phyloP scores from a whole-genome alignment of 1,140 invertebrate species.

The Drosophila pruinosa region DNA sequence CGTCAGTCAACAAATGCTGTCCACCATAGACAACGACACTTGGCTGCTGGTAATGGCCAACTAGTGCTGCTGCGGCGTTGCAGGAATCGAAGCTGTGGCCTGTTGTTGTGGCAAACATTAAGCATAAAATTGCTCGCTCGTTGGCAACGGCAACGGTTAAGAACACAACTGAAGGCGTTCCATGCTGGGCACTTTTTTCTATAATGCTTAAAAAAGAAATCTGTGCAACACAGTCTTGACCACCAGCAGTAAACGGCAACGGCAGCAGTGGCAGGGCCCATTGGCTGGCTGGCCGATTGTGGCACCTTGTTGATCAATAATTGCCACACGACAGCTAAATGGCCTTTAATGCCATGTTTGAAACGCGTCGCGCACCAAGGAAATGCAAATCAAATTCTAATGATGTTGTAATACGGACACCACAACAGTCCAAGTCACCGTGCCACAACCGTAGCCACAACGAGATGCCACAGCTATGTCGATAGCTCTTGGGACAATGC shows the following conservation, averaged over 20 bases:
- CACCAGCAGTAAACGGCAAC: conserved; percentile 17
- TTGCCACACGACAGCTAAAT: conserved; percentile 82
- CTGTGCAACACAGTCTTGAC: conserved; percentile 4
- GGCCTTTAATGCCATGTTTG: conserved; percentile 79
- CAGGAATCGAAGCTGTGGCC: conserved; percentile 11
- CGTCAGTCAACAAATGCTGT: conserved; percentile 33
- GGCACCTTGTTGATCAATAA: conserved; percentile 83
- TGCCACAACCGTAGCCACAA: conserved; percentile 1
- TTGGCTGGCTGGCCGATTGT: conserved; percentile 56
- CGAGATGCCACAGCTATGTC: background rate
- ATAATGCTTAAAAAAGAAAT: background rate
- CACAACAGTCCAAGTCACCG: background rate
- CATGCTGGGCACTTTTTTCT: conserved; percentile 24
- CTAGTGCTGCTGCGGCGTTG: conserved; percentile 15
- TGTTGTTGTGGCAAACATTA: conserved; percentile 35
- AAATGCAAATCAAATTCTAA: conserved; percentile 82
- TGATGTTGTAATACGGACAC: conserved; percentile 78
- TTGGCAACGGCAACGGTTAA: conserved; percentile 47
- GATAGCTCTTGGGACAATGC: conserved; percentile 46
- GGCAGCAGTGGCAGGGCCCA: conserved; percentile 15
- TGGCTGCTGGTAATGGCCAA: conserved; percentile 33
- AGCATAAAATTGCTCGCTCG: conserved; percentile 55
- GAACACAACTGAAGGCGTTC: conserved; percentile 23
- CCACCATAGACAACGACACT: conserved; percentile 24
- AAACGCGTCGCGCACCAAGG: conserved; percentile 50